Percentiles rank a stretch among this genome's conserved stretches.
Evolutionary conservation across 2,113 vertebrate genomes (phyloP).

Genomic region (Pluvialis apricaria): DNA sequence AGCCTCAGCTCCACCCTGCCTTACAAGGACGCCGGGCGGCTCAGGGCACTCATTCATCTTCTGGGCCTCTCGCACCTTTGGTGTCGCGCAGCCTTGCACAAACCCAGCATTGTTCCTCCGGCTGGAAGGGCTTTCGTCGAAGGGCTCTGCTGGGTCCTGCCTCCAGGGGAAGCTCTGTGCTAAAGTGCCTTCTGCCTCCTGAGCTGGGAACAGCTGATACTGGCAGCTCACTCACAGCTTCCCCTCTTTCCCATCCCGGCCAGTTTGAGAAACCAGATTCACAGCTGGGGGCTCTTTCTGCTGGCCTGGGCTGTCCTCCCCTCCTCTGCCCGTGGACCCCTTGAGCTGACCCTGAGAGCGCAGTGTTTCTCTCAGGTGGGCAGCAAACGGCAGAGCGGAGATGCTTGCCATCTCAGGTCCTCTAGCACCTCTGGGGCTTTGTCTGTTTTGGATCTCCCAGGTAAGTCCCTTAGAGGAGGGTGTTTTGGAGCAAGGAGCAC

Average conservation of each 20-base stretch:
- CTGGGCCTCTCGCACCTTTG: background rate
- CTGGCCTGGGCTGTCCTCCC: background rate
- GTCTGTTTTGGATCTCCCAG: background rate
- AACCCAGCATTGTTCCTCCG: background rate
- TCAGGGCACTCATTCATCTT: background rate
- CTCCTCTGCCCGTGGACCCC: background rate
- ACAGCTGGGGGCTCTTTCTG: background rate
- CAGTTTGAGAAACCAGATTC: background rate
- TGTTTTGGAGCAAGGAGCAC: background rate
- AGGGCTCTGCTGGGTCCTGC: background rate
- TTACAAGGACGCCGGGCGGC: too few relatives aligned
- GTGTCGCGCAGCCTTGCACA: background rate
- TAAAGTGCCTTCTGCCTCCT: rapidly evolving
- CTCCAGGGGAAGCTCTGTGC: background rate
- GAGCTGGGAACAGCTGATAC: background rate
- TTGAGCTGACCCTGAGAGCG: background rate
- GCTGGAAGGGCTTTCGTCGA: background rate
- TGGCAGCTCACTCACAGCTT: background rate
- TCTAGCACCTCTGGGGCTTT: background rate
- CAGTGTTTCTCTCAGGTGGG: background rate
- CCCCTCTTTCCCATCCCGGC: background rate
- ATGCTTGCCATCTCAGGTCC: background rate
- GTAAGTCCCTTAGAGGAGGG: background rate
- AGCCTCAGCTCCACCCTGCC: background rate
- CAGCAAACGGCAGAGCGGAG: background rate